Evolutionary conservation across 2,888 invertebrate species (phyloP).

Genomic region (Atrina japonica): DNA sequence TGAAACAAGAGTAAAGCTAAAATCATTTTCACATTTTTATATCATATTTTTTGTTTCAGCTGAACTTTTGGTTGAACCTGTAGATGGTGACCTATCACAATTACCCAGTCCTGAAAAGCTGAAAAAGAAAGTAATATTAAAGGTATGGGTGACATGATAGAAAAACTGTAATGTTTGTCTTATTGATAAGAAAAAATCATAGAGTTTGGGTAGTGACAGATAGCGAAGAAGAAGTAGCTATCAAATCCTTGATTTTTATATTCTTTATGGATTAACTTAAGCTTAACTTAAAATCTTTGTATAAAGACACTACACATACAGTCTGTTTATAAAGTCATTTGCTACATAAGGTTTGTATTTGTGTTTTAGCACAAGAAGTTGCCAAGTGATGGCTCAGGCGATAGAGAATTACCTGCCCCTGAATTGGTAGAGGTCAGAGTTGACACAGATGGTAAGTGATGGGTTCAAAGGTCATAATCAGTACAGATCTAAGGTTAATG

Average conservation of each 20-base stretch:
- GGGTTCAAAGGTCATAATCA: neutral
- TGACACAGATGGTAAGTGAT: slow-evolving; percentile 67
- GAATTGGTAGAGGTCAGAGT: slow-evolving; percentile 49
- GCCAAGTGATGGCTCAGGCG: slow-evolving; percentile 84
- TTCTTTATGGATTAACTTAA: too few relatives aligned
- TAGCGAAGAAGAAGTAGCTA: too few relatives aligned
- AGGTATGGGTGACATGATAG: too few relatives aligned
- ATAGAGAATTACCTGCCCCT: slow-evolving; percentile 13
- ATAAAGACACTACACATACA: too few relatives aligned
- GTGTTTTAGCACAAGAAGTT: slow-evolving; percentile 95
- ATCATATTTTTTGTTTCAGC: slow-evolving; percentile 83
- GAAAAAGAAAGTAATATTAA: slow-evolving; percentile 83
- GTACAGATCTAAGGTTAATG: too few relatives aligned
- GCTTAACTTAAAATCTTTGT: too few relatives aligned
- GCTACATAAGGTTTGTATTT: slow-evolving; percentile 40
- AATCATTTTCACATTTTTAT: too few relatives aligned
- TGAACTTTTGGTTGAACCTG: slow-evolving; percentile 88
- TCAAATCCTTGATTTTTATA: too few relatives aligned
- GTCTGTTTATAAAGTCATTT: neutral
- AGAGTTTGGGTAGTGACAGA: too few relatives aligned
- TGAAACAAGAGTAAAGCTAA: too few relatives aligned
- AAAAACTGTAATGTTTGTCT: too few relatives aligned
- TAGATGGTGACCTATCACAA: slow-evolving; percentile 88
- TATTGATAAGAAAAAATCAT: too few relatives aligned
- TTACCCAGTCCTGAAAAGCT: slow-evolving; percentile 93